phyloP scores from a whole-genome alignment of 1,140 invertebrate species.

The Pogonus chalceus region DNA sequence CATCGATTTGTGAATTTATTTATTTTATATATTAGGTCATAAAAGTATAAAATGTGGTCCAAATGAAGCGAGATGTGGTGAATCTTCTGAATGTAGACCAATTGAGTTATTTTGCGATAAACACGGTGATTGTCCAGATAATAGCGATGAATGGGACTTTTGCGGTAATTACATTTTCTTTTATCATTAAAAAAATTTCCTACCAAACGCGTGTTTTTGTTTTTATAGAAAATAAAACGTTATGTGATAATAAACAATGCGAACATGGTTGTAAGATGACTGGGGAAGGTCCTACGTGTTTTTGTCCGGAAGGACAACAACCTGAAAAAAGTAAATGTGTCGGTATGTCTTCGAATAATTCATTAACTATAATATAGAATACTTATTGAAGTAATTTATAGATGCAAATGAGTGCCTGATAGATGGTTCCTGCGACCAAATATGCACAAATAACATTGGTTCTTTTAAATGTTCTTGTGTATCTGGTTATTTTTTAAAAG shows the following conservation, averaged over 20 bases:
- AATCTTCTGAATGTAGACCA: slow-evolving; percentile 39
- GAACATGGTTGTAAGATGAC: slow-evolving; percentile 54
- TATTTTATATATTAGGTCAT: slow-evolving; percentile 33
- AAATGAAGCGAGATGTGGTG: slow-evolving; percentile 50
- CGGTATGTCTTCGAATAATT: slow-evolving; percentile 45
- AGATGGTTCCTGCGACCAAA: slow-evolving; percentile 68
- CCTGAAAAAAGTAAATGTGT: slow-evolving; percentile 51
- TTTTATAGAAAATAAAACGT: slow-evolving; percentile 40
- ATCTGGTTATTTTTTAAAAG: slow-evolving; percentile 53
- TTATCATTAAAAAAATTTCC: slow-evolving; percentile 8
- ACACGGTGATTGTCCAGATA: slow-evolving; percentile 40
- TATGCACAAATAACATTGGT: slow-evolving; percentile 61
- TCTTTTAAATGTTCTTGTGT: slow-evolving; percentile 67
- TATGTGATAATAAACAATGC: slow-evolving; percentile 51
- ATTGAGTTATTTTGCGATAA: slow-evolving; percentile 41
- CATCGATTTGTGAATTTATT: slow-evolving; percentile 2
- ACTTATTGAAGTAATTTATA: no score
- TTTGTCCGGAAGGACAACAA: slow-evolving; percentile 61
- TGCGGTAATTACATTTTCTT: slow-evolving; percentile 28
- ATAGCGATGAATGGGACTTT: slow-evolving; percentile 43
- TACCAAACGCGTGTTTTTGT: slow-evolving; percentile 7
- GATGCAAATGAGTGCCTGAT: slow-evolving; percentile 65
- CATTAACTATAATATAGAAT: no score
- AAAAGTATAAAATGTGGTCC: slow-evolving; percentile 40
- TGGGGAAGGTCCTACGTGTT: slow-evolving; percentile 54